Evolutionary conservation across 2,888 invertebrate species (phyloP).

Genomic region (Phalera bucephala): DNA sequence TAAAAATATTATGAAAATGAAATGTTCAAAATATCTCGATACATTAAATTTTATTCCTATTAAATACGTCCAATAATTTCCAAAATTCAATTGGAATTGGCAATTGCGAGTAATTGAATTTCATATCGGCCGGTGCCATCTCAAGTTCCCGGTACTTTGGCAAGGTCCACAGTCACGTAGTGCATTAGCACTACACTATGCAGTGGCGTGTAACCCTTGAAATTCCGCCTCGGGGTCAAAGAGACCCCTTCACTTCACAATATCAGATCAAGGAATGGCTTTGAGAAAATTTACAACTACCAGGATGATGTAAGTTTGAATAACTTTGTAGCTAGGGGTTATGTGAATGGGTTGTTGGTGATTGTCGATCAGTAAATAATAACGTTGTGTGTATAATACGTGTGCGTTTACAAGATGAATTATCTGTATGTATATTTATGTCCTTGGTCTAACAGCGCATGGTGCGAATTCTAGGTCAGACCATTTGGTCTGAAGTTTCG

Average conservation of each 20-base stretch:
- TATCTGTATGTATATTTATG: too few relatives aligned
- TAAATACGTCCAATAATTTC: constrained; percentile 15
- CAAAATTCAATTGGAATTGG: constrained; percentile 35
- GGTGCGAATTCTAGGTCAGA: too few relatives aligned
- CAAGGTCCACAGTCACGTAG: constrained; percentile 46
- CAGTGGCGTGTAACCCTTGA: constrained; percentile 41
- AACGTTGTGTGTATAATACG: too few relatives aligned
- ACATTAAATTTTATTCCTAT: too few relatives aligned
- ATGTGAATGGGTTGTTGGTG: too few relatives aligned
- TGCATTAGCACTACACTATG: constrained; percentile 63
- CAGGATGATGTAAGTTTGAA: constrained; percentile 31
- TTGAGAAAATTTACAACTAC: constrained; percentile 43
- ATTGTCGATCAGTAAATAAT: too few relatives aligned
- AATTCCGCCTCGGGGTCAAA: constrained; percentile 45
- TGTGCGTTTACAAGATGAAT: too few relatives aligned
- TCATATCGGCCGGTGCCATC: constrained; percentile 34
- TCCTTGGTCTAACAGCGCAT: too few relatives aligned
- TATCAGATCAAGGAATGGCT: constrained; percentile 57
- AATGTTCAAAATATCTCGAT: too few relatives aligned
- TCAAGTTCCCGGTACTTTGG: constrained; percentile 32
- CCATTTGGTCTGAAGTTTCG: too few relatives aligned
- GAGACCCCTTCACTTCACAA: constrained; percentile 45
- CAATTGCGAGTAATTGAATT: constrained; percentile 32
- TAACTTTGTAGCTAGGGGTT: constrained; percentile 15
- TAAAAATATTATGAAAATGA: too few relatives aligned